Conservation (phyloP, 2,888 invertebrate species). For the Steromphala cineraria region DNA sequence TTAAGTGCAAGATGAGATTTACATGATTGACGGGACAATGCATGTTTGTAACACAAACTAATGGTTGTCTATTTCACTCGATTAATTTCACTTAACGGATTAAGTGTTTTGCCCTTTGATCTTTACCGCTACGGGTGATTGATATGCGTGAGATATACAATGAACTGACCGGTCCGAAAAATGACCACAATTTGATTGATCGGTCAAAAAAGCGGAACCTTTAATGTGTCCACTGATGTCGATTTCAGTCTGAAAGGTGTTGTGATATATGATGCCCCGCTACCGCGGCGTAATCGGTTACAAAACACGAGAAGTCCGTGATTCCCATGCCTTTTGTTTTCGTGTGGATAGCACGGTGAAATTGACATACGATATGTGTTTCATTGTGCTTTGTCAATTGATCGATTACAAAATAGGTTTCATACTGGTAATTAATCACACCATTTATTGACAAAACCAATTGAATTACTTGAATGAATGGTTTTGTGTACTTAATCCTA, state of each 20-base stretch:
- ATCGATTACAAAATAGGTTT: too few relatives aligned
- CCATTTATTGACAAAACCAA: too few relatives aligned
- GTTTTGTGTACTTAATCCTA: too few relatives aligned
- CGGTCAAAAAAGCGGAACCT: background rate
- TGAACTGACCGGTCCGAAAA: conserved; percentile 3
- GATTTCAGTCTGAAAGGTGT: background rate
- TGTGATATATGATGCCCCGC: background rate
- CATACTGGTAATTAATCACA: too few relatives aligned
- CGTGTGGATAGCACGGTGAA: too few relatives aligned
- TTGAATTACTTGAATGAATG: too few relatives aligned
- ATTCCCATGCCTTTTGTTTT: too few relatives aligned
- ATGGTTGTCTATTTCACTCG: background rate
- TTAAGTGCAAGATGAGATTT: too few relatives aligned
- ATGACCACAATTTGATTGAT: background rate
- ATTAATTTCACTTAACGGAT: background rate
- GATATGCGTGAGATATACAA: background rate
- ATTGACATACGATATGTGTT: too few relatives aligned
- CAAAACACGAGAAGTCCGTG: background rate
- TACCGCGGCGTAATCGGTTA: background rate
- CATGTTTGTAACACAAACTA: background rate
- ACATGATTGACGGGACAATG: too few relatives aligned
- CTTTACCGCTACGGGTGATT: background rate
- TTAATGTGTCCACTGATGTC: background rate
- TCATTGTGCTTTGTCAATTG: too few relatives aligned
- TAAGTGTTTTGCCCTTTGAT: background rate